Evolutionary conservation across 2,797 vertebrate species (phyloP).

Genomic region (Kryptolebias ocellatus): DNA sequence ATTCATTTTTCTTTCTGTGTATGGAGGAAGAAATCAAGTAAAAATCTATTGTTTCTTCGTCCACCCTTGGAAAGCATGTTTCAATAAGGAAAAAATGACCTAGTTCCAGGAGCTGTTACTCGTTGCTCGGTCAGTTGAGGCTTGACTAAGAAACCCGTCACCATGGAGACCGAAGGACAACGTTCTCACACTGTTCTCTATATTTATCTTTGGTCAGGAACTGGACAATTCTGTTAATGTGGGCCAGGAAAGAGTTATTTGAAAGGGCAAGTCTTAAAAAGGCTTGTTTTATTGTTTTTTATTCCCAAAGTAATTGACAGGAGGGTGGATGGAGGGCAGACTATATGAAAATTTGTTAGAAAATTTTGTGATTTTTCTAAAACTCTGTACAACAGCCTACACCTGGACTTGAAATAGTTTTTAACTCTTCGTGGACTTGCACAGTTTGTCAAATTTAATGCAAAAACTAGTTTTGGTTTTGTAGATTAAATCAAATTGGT

Average conservation of each 20-base stretch:
- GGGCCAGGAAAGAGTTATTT: constrained; percentile 5
- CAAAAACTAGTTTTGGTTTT: too few relatives aligned
- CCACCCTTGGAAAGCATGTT: constrained; percentile 30
- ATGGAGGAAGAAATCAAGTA: constrained; percentile 55
- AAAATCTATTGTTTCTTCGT: constrained; percentile 52
- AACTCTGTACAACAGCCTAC: too few relatives aligned
- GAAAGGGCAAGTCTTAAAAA: neutral
- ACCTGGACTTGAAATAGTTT: too few relatives aligned
- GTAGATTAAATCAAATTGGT: too few relatives aligned
- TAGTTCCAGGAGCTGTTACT: constrained; percentile 53
- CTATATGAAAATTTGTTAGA: too few relatives aligned
- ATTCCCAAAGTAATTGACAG: too few relatives aligned
- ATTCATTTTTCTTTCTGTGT: constrained; percentile 22
- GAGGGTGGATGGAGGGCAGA: too few relatives aligned
- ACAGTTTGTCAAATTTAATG: too few relatives aligned
- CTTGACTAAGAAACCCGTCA: constrained; percentile 25
- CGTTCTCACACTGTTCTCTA: neutral
- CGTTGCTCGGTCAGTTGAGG: constrained; percentile 28
- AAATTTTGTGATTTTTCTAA: too few relatives aligned
- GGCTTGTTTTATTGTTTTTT: neutral
- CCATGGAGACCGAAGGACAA: constrained; percentile 16
- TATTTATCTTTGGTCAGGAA: constrained; percentile 18
- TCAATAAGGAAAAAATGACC: neutral
- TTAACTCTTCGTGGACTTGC: too few relatives aligned
- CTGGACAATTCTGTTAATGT: neutral